These are phyloP conservation scores for Aurelia aurita DNA, from an alignment of 30 jellyfish, hydroid and myxozoan genomes.

Conservation along the genomic window DNA sequence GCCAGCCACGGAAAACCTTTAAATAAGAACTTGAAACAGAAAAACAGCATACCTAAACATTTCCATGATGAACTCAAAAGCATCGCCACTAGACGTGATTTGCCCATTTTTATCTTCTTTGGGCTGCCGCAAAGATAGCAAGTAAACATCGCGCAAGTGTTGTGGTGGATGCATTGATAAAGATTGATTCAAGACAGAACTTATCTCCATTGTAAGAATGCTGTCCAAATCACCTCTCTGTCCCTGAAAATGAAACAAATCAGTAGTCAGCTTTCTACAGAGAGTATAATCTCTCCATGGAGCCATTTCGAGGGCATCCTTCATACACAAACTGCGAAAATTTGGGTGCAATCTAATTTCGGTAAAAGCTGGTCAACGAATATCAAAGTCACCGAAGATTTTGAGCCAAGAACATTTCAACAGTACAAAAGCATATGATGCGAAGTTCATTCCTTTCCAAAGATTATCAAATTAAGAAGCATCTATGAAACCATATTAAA, in stretches of 20 bases:
- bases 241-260: slow-evolving; percentile 1
- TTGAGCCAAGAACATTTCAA: no score
- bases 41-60: slow-evolving; percentile 37
- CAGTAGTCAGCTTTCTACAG: background rate
- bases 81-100: background rate
- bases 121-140: slow-evolving; percentile 44
- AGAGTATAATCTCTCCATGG: background rate
- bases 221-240: background rate
- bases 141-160: slow-evolving; percentile 27
- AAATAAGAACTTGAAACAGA: no score
- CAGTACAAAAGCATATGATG: no score
- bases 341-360: no score
- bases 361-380: no score
- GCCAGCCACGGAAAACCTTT: no score
- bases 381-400: no score
- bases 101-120: slow-evolving; percentile 14
- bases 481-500: no score
- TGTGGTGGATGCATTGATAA: slow-evolving; percentile 64
- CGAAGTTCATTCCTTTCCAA: no score
- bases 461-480: no score
- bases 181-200: slow-evolving; percentile 46
- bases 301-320: no score
- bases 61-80: slow-evolving; percentile 42
- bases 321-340: no score
- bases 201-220: background rate